phyloP scores from a whole-genome alignment of 2,888 invertebrate genomes.

The Charanyca ferruginea region DNA sequence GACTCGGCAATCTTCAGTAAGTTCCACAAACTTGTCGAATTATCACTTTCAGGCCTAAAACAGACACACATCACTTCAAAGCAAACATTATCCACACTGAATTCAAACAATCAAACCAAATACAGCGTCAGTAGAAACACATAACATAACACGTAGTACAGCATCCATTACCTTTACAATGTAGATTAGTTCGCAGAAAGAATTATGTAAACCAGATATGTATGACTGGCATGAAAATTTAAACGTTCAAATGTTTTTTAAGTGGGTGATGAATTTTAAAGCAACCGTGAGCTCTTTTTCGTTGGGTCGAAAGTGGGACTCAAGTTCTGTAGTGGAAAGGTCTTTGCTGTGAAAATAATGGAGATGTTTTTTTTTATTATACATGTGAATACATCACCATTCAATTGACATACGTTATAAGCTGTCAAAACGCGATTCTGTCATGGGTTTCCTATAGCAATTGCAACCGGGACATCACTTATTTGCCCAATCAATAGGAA shows the following conservation, averaged over 20 bases:
- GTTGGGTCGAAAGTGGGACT: conserved; percentile 6
- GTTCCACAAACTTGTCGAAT: not conserved
- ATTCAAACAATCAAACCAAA: conserved; percentile 42
- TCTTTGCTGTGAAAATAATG: not conserved
- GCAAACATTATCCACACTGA: conserved; percentile 23
- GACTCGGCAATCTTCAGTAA: not conserved
- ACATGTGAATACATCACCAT: too few relatives aligned
- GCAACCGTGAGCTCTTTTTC: conserved; percentile 14
- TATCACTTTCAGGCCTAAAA: not conserved
- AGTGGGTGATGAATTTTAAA: conserved; percentile 65
- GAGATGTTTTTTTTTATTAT: not conserved
- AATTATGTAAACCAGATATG: conserved; percentile 63
- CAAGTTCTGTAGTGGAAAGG: not conserved
- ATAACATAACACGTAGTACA: conserved; percentile 57
- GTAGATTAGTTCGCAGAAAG: conserved; percentile 72
- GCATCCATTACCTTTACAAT: conserved; percentile 67
- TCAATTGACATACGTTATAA: too few relatives aligned
- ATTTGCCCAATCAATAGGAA: too few relatives aligned
- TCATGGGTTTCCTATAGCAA: too few relatives aligned
- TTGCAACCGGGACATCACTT: too few relatives aligned
- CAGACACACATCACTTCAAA: conserved; percentile 24
- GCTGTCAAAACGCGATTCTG: too few relatives aligned
- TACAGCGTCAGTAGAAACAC: conserved; percentile 55
- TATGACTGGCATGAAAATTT: conserved; percentile 58
- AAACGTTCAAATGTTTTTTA: conserved; percentile 61